Percentiles rank a stretch among this genome's conserved stretches.
phyloP scores from a whole-genome alignment of 2,888 invertebrate genomes.

The Salticus scenicus region DNA sequence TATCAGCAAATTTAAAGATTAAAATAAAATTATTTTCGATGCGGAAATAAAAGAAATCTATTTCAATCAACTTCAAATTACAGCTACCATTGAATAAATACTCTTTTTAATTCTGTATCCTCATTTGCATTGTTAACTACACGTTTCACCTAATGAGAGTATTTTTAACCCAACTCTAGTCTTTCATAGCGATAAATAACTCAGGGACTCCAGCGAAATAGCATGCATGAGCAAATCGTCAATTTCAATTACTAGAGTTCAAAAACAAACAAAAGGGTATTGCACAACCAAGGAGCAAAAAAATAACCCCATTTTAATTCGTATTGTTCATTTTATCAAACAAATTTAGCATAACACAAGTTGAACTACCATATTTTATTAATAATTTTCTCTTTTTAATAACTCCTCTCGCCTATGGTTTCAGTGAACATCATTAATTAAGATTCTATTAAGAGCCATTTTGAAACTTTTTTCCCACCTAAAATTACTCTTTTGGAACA shows the following conservation, averaged over 20 bases:
- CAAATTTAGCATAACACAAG: conserved; percentile 7
- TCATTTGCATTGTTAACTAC: too few relatives aligned
- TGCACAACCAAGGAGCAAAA: not conserved
- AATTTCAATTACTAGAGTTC: not conserved
- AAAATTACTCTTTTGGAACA: conserved; percentile 9
- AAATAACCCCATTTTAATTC: not conserved
- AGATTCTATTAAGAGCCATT: conserved; percentile 45
- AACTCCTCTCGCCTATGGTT: not conserved
- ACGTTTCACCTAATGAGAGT: not conserved
- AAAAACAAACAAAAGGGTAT: not conserved
- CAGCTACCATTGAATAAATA: too few relatives aligned
- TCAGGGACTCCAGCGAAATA: not conserved
- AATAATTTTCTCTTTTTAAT: conserved; percentile 15
- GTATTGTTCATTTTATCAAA: conserved; percentile 15
- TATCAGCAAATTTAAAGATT: too few relatives aligned
- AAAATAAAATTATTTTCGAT: too few relatives aligned
- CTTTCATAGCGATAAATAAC: not conserved
- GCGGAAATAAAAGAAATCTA: too few relatives aligned
- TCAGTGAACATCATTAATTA: conserved; percentile 38
- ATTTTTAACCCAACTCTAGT: not conserved
- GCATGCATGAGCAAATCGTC: not conserved
- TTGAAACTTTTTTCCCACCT: conserved; percentile 2
- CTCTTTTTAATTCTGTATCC: too few relatives aligned
- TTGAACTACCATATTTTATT: not conserved
- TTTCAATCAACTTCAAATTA: too few relatives aligned